These are phyloP conservation scores for Sparus aurata DNA, from an alignment of 2,797 vertebrate genomes.

Conservation along the genomic window DNA sequence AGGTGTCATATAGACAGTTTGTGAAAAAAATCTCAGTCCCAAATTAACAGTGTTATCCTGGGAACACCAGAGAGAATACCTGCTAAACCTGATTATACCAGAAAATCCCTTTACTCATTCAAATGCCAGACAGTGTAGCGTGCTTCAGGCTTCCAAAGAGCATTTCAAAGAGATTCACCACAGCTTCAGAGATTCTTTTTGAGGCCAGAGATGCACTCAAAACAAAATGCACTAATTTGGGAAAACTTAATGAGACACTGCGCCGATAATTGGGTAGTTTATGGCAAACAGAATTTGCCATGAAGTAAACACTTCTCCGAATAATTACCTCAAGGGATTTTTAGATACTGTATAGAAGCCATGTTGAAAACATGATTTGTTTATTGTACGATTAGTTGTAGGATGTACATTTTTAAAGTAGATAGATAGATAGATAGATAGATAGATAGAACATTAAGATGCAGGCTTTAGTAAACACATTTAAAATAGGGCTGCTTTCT, in stretches of 20 bases:
- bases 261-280: conserved; percentile 10
- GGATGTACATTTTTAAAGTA: not conserved
- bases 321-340: not conserved
- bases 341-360: not conserved
- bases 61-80: conserved; percentile 38
- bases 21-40: conserved; percentile 32
- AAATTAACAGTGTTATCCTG: conserved; percentile 48
- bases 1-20: conserved; percentile 15
- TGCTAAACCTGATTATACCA: conserved; percentile 52
- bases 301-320: conserved; percentile 4
- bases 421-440: not conserved
- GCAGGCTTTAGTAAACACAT: conserved; percentile 9
- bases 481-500: conserved; percentile 11
- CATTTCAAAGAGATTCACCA: conserved; percentile 38
- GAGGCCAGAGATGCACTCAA: conserved; percentile 27
- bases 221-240: conserved; percentile 24
- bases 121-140: conserved; percentile 30
- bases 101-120: conserved; percentile 58
- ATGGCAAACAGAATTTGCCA: not conserved
- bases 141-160: conserved; percentile 23
- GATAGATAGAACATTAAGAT: not conserved
- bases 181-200: conserved; percentile 32
- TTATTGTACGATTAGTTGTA: no score
- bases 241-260: conserved; percentile 14
- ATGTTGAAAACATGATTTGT: not conserved